Evolutionary conservation across 1,140 invertebrate genomes (phyloP).

Genomic region (Probaryconus sp.): DNA sequence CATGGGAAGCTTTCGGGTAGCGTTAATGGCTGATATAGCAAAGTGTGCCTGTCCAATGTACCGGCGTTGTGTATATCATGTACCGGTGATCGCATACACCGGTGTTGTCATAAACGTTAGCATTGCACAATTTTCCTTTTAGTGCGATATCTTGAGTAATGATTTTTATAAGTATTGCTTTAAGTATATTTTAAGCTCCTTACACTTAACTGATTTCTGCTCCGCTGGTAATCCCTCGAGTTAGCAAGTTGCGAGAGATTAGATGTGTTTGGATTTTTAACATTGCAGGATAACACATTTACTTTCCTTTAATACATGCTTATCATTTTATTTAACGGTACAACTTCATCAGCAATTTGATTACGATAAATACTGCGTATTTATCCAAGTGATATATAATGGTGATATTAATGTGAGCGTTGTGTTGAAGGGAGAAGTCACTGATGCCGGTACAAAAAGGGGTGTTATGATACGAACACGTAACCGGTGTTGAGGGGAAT

Average conservation of each 20-base stretch:
- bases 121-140: slow-evolving; percentile 50
- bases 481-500: slow-evolving; percentile 27
- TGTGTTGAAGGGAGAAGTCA: slow-evolving; percentile 10
- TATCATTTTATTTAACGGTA: neutral
- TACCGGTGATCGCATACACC: slow-evolving; percentile 36
- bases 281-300: too few species aligned
- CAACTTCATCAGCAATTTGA: neutral
- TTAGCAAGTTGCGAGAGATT: slow-evolving; percentile 24
- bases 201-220: slow-evolving; percentile 22
- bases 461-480: slow-evolving; percentile 16
- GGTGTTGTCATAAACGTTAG: slow-evolving; percentile 42
- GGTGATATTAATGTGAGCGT: slow-evolving; percentile 6
- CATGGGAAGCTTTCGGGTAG: slow-evolving; percentile 32
- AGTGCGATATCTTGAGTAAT: slow-evolving; percentile 37
- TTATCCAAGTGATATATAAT: slow-evolving; percentile 3
- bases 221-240: slow-evolving; percentile 17
- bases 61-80: slow-evolving; percentile 23
- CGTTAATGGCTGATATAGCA: slow-evolving; percentile 41
- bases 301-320: neutral
- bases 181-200: slow-evolving; percentile 24
- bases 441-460: slow-evolving; percentile 6
- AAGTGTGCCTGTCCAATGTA: slow-evolving; percentile 29
- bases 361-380: slow-evolving; percentile 10
- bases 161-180: slow-evolving; percentile 39
- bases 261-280: slow-evolving; percentile 20